A percentile compares a stretch with the other conserved stretches of the same genome.
Evolutionary conservation across 2,888 invertebrate genomes (phyloP).

Genomic region (Neoscelio sp.): DNA sequence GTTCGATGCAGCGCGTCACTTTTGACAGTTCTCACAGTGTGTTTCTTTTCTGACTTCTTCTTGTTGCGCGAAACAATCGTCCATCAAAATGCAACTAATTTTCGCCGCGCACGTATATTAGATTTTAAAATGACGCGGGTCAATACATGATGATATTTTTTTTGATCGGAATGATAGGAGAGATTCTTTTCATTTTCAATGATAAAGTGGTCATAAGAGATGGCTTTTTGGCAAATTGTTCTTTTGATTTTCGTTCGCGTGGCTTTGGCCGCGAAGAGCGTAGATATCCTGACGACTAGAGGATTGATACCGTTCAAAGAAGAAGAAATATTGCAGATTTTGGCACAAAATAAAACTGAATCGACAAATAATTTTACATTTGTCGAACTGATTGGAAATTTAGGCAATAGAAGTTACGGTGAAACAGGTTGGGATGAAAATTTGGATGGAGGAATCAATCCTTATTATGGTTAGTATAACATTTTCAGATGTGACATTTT

Average conservation of each 20-base stretch:
- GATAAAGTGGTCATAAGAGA: slow-evolving; percentile 33
- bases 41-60: too few relatives aligned
- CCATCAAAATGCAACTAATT: too few relatives aligned
- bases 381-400: slow-evolving; percentile 72
- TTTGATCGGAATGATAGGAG: background rate
- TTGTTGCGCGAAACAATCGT: too few relatives aligned
- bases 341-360: slow-evolving; percentile 71
- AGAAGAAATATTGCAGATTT: slow-evolving; percentile 76
- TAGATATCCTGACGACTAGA: slow-evolving; percentile 73
- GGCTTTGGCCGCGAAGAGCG: slow-evolving; percentile 67
- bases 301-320: slow-evolving; percentile 70
- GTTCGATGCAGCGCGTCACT: slow-evolving; percentile 1
- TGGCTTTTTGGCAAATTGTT: slow-evolving; percentile 62
- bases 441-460: slow-evolving; percentile 71
- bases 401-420: slow-evolving; percentile 64
- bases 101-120: too few relatives aligned
- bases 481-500: background rate
- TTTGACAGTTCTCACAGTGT: background rate
- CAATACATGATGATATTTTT: background rate
- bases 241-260: slow-evolving; percentile 29
- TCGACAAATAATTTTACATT: slow-evolving; percentile 76
- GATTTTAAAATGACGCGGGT: too few relatives aligned
- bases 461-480: slow-evolving; percentile 77
- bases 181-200: slow-evolving; percentile 16
- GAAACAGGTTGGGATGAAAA: slow-evolving; percentile 21